These are phyloP conservation scores for Iguana delicatissima DNA, from an alignment of 2,797 vertebrate genomes.

Conservation along the genomic window DNA sequence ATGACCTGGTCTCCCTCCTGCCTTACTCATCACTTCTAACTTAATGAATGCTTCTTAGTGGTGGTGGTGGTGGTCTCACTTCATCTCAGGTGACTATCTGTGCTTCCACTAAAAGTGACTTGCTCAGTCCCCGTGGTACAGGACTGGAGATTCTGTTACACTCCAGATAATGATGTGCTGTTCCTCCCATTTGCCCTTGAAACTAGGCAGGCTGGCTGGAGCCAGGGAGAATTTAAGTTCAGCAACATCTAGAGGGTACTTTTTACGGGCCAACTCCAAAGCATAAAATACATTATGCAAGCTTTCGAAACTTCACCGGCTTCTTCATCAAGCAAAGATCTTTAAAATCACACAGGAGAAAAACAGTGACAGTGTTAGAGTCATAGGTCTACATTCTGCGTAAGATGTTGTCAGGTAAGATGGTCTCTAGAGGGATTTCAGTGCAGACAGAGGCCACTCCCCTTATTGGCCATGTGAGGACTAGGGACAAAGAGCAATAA, in stretches of 20 bases:
- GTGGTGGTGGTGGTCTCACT: background rate
- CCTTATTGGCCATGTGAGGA: too few relatives aligned
- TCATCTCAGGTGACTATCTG: background rate
- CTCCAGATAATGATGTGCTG: background rate
- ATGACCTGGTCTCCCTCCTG: constrained; percentile 57
- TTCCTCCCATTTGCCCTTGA: background rate
- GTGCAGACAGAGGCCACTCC: too few relatives aligned
- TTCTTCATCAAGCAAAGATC: too few relatives aligned
- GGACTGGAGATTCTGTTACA: background rate
- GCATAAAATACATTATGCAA: too few relatives aligned
- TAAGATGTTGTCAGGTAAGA: too few relatives aligned
- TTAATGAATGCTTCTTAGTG: background rate
- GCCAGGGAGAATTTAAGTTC: background rate
- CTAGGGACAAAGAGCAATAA: too few relatives aligned
- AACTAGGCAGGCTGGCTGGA: background rate
- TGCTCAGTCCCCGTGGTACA: background rate
- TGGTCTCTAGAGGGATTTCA: too few relatives aligned
- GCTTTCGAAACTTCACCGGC: too few relatives aligned
- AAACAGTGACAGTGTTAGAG: too few relatives aligned
- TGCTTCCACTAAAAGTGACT: background rate
- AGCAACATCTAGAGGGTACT: background rate
- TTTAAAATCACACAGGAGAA: too few relatives aligned
- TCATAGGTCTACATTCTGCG: too few relatives aligned
- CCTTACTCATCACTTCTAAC: constrained; percentile 30
- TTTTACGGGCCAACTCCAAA: too few relatives aligned